These are phyloP conservation scores for Drosophila murphyi DNA, from an alignment of 1,140 invertebrate genomes.

Conservation along the genomic window DNA sequence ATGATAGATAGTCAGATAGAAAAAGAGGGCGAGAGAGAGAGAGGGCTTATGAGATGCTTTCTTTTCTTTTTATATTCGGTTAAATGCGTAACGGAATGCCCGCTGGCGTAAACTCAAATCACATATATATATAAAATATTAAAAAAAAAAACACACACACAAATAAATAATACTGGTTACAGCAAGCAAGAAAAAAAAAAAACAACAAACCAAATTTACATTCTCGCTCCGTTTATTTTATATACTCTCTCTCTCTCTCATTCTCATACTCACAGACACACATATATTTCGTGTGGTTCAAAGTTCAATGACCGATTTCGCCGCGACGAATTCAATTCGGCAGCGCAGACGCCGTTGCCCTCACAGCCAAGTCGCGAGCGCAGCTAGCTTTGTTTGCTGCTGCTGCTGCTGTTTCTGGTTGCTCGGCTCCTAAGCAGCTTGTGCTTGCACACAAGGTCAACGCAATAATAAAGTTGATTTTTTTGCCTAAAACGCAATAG, in stretches of 20 bases:
- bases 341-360: slow-evolving; percentile 41
- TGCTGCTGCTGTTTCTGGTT: slow-evolving; percentile 20
- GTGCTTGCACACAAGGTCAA: slow-evolving; percentile 38
- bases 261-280: no score
- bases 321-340: slow-evolving; percentile 55
- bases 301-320: slow-evolving; percentile 81
- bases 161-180: slow-evolving; percentile 10
- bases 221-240: slow-evolving; percentile 59
- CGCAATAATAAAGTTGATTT: slow-evolving; percentile 35
- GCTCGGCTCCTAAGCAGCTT: slow-evolving; percentile 6
- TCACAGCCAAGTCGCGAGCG: slow-evolving; percentile 15
- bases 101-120: slow-evolving; percentile 17
- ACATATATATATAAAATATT: slow-evolving; percentile 1
- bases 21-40: neutral
- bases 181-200: slow-evolving; percentile 4
- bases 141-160: slow-evolving; percentile 16
- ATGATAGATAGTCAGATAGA: neutral
- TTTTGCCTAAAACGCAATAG: slow-evolving; percentile 39
- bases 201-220: slow-evolving; percentile 49
- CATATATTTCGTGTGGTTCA: slow-evolving; percentile 58
- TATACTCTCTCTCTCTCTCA: slow-evolving; percentile 15
- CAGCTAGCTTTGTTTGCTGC: slow-evolving; percentile 26
- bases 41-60: slow-evolving; percentile 28
- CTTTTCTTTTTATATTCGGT: slow-evolving; percentile 22
- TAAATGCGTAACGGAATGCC: slow-evolving; percentile 41